Percentiles rank a stretch among this genome's conserved stretches.
phyloP scores from a whole-genome alignment of 1,140 invertebrate species.

The Calephelis nemesis region DNA sequence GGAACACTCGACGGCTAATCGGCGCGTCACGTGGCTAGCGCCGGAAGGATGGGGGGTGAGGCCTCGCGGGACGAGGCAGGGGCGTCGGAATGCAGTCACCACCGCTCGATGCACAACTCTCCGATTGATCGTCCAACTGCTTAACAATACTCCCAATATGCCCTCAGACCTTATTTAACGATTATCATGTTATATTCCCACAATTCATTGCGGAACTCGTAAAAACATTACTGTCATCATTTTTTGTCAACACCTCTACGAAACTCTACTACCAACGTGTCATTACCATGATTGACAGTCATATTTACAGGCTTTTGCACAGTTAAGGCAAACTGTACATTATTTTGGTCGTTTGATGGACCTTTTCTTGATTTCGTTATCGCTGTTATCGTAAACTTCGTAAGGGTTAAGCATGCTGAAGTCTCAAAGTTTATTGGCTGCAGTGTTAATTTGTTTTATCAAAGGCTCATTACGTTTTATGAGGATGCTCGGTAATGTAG shows the following conservation, averaged over 20 bases:
- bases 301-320: conserved; percentile 2
- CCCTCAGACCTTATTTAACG: conserved; percentile 27
- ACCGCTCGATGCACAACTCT: conserved; percentile 66
- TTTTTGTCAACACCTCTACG: neutral
- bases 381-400: neutral
- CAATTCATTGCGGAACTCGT: conserved; percentile 3
- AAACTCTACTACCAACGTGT: neutral
- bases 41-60: conserved; percentile 73
- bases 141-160: conserved; percentile 35
- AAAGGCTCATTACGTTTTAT: conserved; percentile 15
- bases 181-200: conserved; percentile 20
- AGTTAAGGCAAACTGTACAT: neutral
- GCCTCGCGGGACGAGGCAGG: conserved; percentile 56
- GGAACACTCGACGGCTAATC: conserved; percentile 74
- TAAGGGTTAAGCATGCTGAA: neutral
- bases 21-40: conserved; percentile 72
- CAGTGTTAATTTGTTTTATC: neutral
- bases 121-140: conserved; percentile 69
- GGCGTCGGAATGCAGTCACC: conserved; percentile 75
- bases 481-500: conserved; percentile 25
- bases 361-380: conserved; percentile 5
- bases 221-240: neutral
- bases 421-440: neutral
- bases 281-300: neutral
- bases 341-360: neutral